Evolutionary conservation across 2,797 vertebrate genomes (phyloP), one percentile per base, ranked within the genome.

Genomic region (Hydrophis major): DNA sequence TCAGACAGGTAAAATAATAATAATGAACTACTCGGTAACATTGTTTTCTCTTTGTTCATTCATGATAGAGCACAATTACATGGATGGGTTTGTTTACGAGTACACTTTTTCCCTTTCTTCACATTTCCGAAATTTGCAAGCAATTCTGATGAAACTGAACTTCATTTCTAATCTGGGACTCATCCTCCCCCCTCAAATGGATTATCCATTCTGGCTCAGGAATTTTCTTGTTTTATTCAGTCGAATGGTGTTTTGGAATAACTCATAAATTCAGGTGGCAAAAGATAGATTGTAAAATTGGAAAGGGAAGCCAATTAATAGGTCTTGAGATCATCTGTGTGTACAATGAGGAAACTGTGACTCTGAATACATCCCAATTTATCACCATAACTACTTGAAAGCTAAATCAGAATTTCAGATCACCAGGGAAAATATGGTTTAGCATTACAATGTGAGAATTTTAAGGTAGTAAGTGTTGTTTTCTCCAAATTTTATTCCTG

Each of bases 101-200:
- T 0, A 11, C 32, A 20, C 27, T 91, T 89, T 83, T 61, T 83
- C 90, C 56, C 53, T 92, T 94, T 94, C 2, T 0, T 91, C 16
- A 92, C 93, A 93, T 92, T 92, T 94, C 90, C 74, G 92, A 60
- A 92, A 94, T 94, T 94, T 95, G 93, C 91, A 95, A 95, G 89
- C 94, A 94, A 95, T 95, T 95, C 91, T 95, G 87, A 96, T 95
- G 93, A 95, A 92, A 88, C 32, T 90, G 90, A 89, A 91, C 78
- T 93, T 63, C 0, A 0, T 14, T 78, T 27, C 42, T 37, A 78
- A 50, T 28, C 27, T 32, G 28, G 66, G 20, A 92, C 25, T 89
- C 7, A 11, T 32, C 14, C 18, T 25, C 1, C 11, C 1, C 20
- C 11, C 69, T 66, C 61, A 83, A 47, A 12, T 83, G 74, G 37